Percentiles rank a stretch among this genome's conserved stretches.
phyloP scores from a whole-genome alignment of 2,113 vertebrate genomes.

The Orcinus orca region DNA sequence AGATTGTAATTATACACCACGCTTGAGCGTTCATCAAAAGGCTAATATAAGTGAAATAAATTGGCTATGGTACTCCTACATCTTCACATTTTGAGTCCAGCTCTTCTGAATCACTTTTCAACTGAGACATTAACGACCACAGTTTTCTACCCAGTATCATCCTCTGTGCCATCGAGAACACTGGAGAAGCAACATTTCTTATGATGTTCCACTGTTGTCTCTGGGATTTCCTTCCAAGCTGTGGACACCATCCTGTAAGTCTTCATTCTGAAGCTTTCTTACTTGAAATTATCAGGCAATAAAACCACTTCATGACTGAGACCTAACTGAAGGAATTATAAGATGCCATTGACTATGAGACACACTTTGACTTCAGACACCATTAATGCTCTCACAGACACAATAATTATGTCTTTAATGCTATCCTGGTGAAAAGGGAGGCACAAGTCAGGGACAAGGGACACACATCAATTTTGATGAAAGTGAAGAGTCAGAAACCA shows the following conservation, averaged over 20 bases:
- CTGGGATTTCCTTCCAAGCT: background rate
- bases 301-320: background rate
- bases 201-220: background rate
- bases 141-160: background rate
- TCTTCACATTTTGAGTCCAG: background rate
- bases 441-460: background rate
- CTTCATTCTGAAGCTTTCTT: background rate
- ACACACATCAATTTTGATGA: background rate
- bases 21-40: background rate
- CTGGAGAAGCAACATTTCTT: background rate
- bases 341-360: background rate
- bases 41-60: background rate
- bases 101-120: slow-evolving; percentile 30
- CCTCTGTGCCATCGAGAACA: background rate
- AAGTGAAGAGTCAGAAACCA: background rate
- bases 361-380: background rate
- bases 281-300: background rate
- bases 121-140: background rate
- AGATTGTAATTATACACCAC: background rate
- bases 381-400: background rate
- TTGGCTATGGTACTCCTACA: background rate
- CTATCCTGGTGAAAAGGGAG: background rate
- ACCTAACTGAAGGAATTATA: background rate
- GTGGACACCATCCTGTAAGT: background rate
- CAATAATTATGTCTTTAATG: background rate